A percentile compares a stretch with the other conserved stretches of the same genome.
These are phyloP conservation scores for Gerris buenoi DNA, from an alignment of 1,140 invertebrate genomes.

Conservation along the genomic window DNA sequence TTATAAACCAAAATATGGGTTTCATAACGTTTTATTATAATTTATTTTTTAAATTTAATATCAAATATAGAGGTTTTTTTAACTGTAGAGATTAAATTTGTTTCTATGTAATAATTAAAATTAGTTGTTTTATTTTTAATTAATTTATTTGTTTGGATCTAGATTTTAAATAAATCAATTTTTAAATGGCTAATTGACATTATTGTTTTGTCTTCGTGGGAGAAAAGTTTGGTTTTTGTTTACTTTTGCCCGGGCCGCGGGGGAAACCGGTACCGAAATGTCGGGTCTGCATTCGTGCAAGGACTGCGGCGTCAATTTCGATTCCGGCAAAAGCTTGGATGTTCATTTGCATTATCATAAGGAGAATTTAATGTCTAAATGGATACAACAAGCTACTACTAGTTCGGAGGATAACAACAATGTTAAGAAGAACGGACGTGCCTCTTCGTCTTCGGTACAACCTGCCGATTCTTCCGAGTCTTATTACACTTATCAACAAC, in stretches of 20 bases:
- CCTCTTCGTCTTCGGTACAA: conserved; percentile 28
- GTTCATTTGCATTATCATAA: conserved; percentile 65
- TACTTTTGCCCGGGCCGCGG: no score
- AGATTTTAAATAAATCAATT: no score
- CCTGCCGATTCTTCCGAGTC: conserved; percentile 44
- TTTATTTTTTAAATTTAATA: not conserved
- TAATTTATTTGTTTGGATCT: not conserved
- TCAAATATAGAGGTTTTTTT: not conserved
- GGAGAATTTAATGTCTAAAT: conserved; percentile 55
- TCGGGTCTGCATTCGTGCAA: conserved; percentile 35
- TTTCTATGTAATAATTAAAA: not conserved
- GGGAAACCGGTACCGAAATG: not conserved
- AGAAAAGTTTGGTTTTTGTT: no score
- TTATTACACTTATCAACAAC: conserved; percentile 32
- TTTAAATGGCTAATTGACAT: no score
- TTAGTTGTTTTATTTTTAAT: not conserved
- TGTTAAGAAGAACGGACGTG: conserved; percentile 33
- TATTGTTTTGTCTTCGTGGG: no score
- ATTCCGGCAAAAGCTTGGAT: conserved; percentile 54
- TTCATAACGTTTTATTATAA: not conserved
- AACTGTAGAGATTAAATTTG: conserved; percentile 15
- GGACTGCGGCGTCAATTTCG: conserved; percentile 54
- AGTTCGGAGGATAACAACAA: conserved; percentile 37
- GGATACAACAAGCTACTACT: conserved; percentile 40
- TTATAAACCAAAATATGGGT: not conserved